Evolutionary conservation across 2,113 vertebrate genomes (phyloP).

Genomic region (Pipa parva): DNA sequence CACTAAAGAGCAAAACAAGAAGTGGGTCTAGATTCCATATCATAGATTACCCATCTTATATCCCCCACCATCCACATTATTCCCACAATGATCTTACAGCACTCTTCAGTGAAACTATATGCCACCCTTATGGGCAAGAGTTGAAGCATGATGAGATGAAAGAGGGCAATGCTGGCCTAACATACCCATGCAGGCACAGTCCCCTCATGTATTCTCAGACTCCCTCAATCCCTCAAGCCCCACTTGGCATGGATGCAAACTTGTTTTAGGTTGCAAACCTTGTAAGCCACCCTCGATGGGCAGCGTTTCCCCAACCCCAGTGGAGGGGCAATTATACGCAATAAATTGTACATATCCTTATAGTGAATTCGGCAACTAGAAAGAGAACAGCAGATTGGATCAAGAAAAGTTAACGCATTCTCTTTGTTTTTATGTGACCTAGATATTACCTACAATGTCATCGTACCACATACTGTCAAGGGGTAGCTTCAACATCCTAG

Average conservation of each 20-base stretch:
- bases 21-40: background rate
- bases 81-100: background rate
- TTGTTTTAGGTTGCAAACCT: constrained; percentile 88
- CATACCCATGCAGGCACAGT: constrained; percentile 72
- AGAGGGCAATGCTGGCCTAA: constrained; percentile 50
- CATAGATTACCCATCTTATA: constrained; percentile 26
- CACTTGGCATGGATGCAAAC: constrained; percentile 54
- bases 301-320: constrained; percentile 97
- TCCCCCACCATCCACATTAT: background rate
- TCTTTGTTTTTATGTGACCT: background rate
- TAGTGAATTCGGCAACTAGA: constrained; percentile 92
- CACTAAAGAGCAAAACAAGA: constrained; percentile 29
- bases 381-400: constrained; percentile 72
- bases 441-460: background rate
- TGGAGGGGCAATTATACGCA: constrained; percentile 89
- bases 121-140: constrained; percentile 13
- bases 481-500: too few relatives aligned
- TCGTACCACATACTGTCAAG: too few relatives aligned
- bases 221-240: background rate
- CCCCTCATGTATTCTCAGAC: constrained; percentile 34
- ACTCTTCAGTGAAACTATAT: constrained; percentile 21
- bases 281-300: constrained; percentile 95
- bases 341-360: constrained; percentile 98
- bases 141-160: constrained; percentile 32
- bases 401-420: background rate